These are phyloP conservation scores for Acanthiza pusilla DNA, from an alignment of 2,797 vertebrate species.

Conservation along the genomic window DNA sequence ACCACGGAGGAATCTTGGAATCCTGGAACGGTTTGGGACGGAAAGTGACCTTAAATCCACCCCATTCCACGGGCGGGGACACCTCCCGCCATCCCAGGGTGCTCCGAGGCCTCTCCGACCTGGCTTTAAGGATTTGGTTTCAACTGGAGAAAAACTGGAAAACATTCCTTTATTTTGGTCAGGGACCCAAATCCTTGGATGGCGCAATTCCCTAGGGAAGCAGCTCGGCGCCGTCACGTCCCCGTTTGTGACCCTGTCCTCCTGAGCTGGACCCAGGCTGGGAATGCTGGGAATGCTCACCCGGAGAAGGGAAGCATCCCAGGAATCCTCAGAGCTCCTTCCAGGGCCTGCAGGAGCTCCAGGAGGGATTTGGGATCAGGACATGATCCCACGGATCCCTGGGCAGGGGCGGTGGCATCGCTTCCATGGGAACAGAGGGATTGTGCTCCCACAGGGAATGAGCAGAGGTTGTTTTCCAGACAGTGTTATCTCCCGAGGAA, in stretches of 20 bases:
- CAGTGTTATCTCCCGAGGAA: not conserved
- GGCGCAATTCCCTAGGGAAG: not conserved
- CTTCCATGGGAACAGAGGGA: not conserved
- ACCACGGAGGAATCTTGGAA: fast-evolving
- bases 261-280: too few relatives aligned
- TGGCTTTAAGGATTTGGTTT: too few relatives aligned
- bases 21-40: not conserved
- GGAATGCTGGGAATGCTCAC: not conserved
- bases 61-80: not conserved
- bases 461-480: not conserved
- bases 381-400: too few relatives aligned
- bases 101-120: not conserved
- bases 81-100: not conserved
- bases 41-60: not conserved
- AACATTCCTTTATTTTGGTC: not conserved
- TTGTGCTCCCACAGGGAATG: not conserved
- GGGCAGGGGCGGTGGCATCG: not conserved
- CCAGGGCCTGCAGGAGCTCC: not conserved
- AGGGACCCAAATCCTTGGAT: not conserved
- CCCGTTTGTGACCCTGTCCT: not conserved
- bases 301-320: not conserved
- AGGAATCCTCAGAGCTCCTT: not conserved
- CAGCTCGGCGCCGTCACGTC: too few relatives aligned
- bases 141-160: not conserved
- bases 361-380: not conserved